These are phyloP conservation scores for Lucifuga dentata DNA, from an alignment of 2,113 vertebrate species.

Conservation along the genomic window DNA sequence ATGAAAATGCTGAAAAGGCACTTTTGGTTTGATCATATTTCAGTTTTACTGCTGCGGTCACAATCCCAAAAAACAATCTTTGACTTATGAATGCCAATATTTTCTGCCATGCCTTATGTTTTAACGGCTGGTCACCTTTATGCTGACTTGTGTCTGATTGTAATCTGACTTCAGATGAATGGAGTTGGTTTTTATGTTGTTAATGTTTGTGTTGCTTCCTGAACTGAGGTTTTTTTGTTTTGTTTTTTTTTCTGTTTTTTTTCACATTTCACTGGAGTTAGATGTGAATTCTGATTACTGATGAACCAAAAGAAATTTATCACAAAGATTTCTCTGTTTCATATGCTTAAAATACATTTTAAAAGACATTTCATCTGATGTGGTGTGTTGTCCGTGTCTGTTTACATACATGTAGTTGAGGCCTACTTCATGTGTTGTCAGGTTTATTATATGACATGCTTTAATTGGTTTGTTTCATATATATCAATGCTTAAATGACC, in stretches of 20 bases:
- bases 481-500: too few species aligned
- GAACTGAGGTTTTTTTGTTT: constrained; percentile 3
- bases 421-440: too few species aligned
- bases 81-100: neutral
- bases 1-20: too few species aligned
- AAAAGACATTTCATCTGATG: constrained; percentile 1
- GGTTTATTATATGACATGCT: too few species aligned
- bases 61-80: constrained; percentile 1
- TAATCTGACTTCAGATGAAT: constrained; percentile 10
- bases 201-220: constrained; percentile 4
- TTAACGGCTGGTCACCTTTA: neutral
- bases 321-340: constrained; percentile 3
- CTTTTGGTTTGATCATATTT: neutral
- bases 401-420: too few species aligned
- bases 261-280: constrained; percentile 6
- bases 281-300: neutral
- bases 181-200: constrained; percentile 11
- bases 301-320: constrained; percentile 9
- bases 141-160: constrained; percentile 33
- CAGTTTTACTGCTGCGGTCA: constrained; percentile 1
- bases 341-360: constrained; percentile 27
- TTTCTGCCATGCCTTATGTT: neutral
- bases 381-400: neutral
- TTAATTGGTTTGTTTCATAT: too few species aligned
- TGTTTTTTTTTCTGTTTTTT: too few species aligned